Percentiles rank a stretch among this genome's conserved stretches.
phyloP scores from a whole-genome alignment of 64 coral and sea anemone species.

The Montipora efflorescens region DNA sequence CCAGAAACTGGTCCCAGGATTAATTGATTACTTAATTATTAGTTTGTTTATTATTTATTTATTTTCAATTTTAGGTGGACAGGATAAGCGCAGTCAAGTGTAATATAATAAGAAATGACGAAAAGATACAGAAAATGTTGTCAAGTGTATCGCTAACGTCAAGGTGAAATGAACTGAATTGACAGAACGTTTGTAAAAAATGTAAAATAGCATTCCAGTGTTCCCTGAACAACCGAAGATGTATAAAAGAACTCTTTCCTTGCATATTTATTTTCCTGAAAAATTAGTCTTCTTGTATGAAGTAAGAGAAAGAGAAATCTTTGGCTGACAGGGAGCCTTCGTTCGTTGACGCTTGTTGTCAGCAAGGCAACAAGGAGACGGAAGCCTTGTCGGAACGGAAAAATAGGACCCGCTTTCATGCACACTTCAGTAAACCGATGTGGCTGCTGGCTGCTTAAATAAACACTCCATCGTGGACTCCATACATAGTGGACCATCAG shows the following conservation, averaged over 20 bases:
- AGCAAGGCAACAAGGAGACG: no score
- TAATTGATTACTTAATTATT: no score
- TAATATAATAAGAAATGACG: slow-evolving; percentile 97
- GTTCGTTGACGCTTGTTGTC: no score
- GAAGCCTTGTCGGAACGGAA: no score
- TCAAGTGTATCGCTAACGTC: slow-evolving; percentile 93
- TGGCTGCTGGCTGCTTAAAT: no score
- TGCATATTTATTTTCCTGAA: slow-evolving; percentile 36
- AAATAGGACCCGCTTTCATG: no score
- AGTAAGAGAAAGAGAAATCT: not conserved
- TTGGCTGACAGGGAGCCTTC: not conserved
- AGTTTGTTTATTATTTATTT: not conserved
- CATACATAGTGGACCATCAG: no score
- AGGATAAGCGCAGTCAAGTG: slow-evolving; percentile 99
- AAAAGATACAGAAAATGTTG: slow-evolving; percentile 98
- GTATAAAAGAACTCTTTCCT: not conserved
- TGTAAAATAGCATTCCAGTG: slow-evolving; percentile 8
- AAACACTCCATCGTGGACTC: no score
- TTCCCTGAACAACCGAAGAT: not conserved
- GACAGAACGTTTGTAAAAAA: slow-evolving; percentile 10
- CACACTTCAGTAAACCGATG: no score
- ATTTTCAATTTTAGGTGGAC: slow-evolving; percentile 78
- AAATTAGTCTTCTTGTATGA: not conserved
- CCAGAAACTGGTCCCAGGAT: not conserved
- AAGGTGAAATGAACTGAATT: slow-evolving; percentile 53